Percentiles rank a stretch among this genome's conserved stretches.
These are phyloP conservation scores for Anomalospiza imberbis DNA, from an alignment of 2,797 vertebrate genomes.

Conservation along the genomic window DNA sequence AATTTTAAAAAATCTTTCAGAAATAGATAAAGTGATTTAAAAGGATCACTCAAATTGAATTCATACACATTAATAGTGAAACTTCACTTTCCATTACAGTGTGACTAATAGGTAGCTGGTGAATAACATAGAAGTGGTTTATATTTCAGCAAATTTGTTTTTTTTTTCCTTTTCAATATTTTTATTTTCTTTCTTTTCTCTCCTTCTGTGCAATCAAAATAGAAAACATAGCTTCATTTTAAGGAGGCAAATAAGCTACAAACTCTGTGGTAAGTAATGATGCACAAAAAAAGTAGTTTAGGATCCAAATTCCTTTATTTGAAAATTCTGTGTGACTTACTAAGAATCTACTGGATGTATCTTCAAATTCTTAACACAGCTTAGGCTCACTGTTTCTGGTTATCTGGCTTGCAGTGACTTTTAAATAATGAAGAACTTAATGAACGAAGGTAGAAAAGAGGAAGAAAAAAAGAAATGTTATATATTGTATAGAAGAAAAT, in stretches of 20 bases:
- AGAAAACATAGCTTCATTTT: not conserved
- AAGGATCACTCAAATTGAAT: not conserved
- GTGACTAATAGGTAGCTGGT: not conserved
- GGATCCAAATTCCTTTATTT: not conserved
- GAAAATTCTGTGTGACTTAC: not conserved
- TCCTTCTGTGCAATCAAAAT: not conserved
- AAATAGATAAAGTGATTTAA: not conserved
- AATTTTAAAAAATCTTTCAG: not conserved
- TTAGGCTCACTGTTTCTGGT: not conserved
- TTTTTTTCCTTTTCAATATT: rapidly evolving
- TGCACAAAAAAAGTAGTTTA: not conserved
- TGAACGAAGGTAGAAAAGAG: not conserved
- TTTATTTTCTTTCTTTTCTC: not conserved
- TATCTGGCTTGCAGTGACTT: not conserved
- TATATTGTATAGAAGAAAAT: not conserved
- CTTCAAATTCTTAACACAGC: not conserved
- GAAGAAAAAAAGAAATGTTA: not conserved
- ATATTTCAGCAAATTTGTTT: not conserved
- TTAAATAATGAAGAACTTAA: not conserved
- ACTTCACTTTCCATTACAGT: not conserved
- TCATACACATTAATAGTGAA: not conserved
- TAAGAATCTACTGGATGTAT: not conserved
- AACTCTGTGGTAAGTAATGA: not conserved
- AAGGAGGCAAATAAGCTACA: not conserved
- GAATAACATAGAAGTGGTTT: not conserved